These are phyloP conservation scores for Drosophila dives DNA, from an alignment of 2,888 invertebrate genomes.

Conservation along the genomic window DNA sequence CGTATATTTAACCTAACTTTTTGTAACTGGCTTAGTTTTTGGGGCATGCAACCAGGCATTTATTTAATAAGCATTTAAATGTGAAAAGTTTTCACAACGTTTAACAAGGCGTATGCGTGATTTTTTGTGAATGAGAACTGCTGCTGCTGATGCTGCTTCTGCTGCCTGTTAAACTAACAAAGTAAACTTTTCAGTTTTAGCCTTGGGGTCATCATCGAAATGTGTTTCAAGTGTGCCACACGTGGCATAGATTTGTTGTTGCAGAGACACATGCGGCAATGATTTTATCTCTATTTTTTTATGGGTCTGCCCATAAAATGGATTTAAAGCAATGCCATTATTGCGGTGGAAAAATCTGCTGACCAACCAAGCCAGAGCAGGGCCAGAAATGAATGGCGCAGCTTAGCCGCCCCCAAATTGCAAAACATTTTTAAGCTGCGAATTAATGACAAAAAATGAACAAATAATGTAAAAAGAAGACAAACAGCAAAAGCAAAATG, in stretches of 20 bases:
- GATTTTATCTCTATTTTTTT: constrained; percentile 54
- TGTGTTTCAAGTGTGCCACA: constrained; percentile 38
- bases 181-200: constrained; percentile 17
- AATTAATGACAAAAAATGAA: constrained; percentile 50
- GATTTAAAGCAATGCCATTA: constrained; percentile 72
- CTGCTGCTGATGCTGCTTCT: background rate
- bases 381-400: constrained; percentile 68
- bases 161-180: background rate
- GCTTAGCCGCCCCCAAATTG: constrained; percentile 61
- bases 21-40: background rate
- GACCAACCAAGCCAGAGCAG: constrained; percentile 57
- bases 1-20: background rate
- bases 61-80: constrained; percentile 78
- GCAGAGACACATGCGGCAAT: constrained; percentile 8
- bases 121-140: constrained; percentile 30
- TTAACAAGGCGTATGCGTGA: constrained; percentile 52
- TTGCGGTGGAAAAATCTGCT: constrained; percentile 64
- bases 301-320: constrained; percentile 70
- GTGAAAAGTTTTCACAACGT: constrained; percentile 63
- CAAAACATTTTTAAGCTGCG: constrained; percentile 63
- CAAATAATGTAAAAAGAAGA: background rate
- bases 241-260: constrained; percentile 55
- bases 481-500: constrained; percentile 43
- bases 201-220: constrained; percentile 42
- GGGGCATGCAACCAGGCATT: constrained; percentile 30